Base-by-base conservation (phyloP, 2,113 vertebrate genomes). In the Lampris incognitus region DNA sequence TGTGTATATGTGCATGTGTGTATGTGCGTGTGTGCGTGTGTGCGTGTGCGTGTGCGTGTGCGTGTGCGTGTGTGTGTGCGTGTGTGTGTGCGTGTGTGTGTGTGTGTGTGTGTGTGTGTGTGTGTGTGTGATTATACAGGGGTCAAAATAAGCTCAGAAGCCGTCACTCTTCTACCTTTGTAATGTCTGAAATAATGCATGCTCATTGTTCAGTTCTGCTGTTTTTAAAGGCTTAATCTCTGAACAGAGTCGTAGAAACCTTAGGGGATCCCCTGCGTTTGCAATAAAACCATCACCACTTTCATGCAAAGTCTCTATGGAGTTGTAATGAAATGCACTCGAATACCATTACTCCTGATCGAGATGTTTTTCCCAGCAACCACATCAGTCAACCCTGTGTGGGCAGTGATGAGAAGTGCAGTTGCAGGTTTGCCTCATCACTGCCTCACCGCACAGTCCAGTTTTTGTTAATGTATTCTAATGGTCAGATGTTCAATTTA, bases 401-500 rank as follows among this genome's bases (percentile, higher is more conserved):
- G 39, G 24, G 38, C 60, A 74, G 24, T 67, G 50, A 59, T 64
- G 49, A 65, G 64, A 48, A 38, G 46, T 52, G 9, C 72, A 64
- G 44, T 8, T 13, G 61, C 13, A 9, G 2, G 8, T 64, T 61
- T 42, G 5, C 42, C n/a, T 48, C 11, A 4, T 36, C 4, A 7
- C 46, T 3, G 2, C 44, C 37, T 37, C 3, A 9, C 71, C 36
- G 24, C 9, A 9, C 60, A 44, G 10, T 36, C 11, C 44, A 46
- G 41, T 44, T 72, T 66, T 55, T 48, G 13, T 60, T 77, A 72
- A 70, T 76, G 52, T 69, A 61, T 13, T 79, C 58, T 69, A 60
- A 40, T 72, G 62, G 69, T 79, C 76, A 69, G 62, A 60, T 64
- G 57, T 69, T 42, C 61, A 66, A 51, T 82, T 76, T 59, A 62